Evolutionary conservation across 2,888 invertebrate genomes (phyloP), one percentile per base, ranked within the genome.

Genomic region (Eulithis testata): DNA sequence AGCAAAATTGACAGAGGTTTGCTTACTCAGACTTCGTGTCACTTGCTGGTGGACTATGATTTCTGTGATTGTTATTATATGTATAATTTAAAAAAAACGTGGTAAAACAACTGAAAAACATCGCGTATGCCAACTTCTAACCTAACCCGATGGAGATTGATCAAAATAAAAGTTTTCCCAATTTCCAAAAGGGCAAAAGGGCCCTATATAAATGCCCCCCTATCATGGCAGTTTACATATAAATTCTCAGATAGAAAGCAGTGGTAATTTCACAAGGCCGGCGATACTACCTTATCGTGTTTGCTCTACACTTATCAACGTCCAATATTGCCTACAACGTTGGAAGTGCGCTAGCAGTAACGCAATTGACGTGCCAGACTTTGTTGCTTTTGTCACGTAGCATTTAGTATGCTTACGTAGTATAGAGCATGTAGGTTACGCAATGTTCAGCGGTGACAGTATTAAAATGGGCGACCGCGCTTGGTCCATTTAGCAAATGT

Each of bases 301-400:
- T 82, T 84, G 76, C 75, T 73, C 72, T 70, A 65, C 79, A 80
- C 79, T 83, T 84, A 85, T 85, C 84, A 83, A 76, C 70, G 71
- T 65, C 67, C 65, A 69, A 69, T 72, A 73, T 72, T 75, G 64
- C 68, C 69, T 65, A 40, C 70, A 63, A 47, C 69, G 56, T 63
- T 62, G 66, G 53, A 63, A 60, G 51, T 54, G 50, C 11, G 45
- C 37, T 12, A 65, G 68, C 72, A 57, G 65, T 64, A 69, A 52
- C 50, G 14, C 55, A 66, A 54, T 44, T 53, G 21, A 52, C 14
- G 51, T 31, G 58, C 7, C 11, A 4, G 14, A 31, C 8, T 27
- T 31, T 21, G 21, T 31, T 31, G n/a, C n/a, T 43, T 12, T 21
- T 47, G 55, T 55, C 60, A 57, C 52, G 45, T 14, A 57, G n/a